Base-by-base conservation (phyloP, 2,888 invertebrate genomes). In the Stictocephala bisonia region DNA sequence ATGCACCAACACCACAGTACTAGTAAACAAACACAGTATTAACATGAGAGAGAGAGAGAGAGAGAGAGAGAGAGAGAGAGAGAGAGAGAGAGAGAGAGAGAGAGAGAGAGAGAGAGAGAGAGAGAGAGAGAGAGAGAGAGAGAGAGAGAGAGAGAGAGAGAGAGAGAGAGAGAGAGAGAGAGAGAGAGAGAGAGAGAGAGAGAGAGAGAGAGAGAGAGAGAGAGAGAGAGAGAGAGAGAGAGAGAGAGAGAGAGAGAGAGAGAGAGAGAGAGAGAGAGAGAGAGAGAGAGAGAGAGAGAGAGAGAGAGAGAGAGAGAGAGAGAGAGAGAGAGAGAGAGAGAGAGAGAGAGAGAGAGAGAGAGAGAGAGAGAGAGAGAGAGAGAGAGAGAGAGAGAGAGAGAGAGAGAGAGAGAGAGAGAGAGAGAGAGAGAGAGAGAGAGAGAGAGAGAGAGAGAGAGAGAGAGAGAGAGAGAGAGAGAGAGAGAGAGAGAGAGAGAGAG, bases 191-290 rank as follows among this genome's bases (percentile, higher is more conserved):
- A 35, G 35, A 35, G 35, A 35, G 35, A 35, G 35, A 35, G 35
- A 35, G 35, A 35, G 35, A 35, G 35, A 35, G 35, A 35, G 35
- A 35, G 35, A 35, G 35, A 35, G 35, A 35, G 35, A 35, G 35
- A 44, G 44, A 44, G 44, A 44, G 44, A 44, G 44, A 44, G 44
- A 44, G 44, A 44, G 44, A 44, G 44, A 44, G 44, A 44, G 44
- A 44, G 44, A 44, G 44, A 44, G 44, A 44, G 44, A 44, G 44
- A 44, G 44, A 44, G 44, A 44, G 44, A 44, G 44, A 44, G 44
- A 44, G 44, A 44, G 44, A 44, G 44, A 44, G 11, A 3, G 11
- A 44, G 11, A 44, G 44, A 35, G 35, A 35, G 35, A 35, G 35
- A 35, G 35, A 35, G 35, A 35, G 35, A 35, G 35, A 35, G 35